Base-by-base conservation (phyloP, 2,113 vertebrate genomes). In the Alosa alosa region DNA sequence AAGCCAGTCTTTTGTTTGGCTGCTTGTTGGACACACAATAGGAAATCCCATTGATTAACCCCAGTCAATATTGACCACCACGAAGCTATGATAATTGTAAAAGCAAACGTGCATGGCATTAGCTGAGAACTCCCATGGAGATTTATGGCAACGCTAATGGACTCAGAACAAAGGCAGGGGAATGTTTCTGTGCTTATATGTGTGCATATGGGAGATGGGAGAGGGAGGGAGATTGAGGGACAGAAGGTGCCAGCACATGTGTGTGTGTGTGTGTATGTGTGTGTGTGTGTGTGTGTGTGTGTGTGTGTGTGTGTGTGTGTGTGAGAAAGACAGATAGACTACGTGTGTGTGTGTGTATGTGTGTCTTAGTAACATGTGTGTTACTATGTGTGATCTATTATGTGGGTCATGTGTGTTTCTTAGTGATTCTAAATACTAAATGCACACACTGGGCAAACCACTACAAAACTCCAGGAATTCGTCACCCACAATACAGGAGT, bases 51-150 rank as follows among this genome's bases (percentile, higher is more conserved):
- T 91, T 94, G 72, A 93, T 94, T 94, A 94, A 92, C 91, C 86
- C 72, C 84, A 81, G 92, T 93, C 93, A 95, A 95, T 93, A 95
- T 91, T 94, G 93, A 94, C 93, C 84, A 89, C 60, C 11, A 85
- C 88, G 84, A 41, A 86, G 36, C 88, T 84, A 86, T 88, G 91
- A 93, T 94, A 94, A 94, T 93, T 94, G 91, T 90, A 93, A 93
- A 91, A 88, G 90, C 90, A 94, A 94, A 93, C 90, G 87, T 78
- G 72, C 31, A 83, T 88, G 87, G 90, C 91, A 91, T 89, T 87
- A 88, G 85, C 36, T 20, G 78, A 85, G 60, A 75, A 87, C 78
- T 57, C 88, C 87, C 88, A 89, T 90, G 91, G 91, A 85, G 87
- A 87, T 82, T 39, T 88, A 90, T 85, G 85, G 25, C 36, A 78